phyloP scores from a whole-genome alignment of 2,113 vertebrate genomes.

The Urocitellus parryii region DNA sequence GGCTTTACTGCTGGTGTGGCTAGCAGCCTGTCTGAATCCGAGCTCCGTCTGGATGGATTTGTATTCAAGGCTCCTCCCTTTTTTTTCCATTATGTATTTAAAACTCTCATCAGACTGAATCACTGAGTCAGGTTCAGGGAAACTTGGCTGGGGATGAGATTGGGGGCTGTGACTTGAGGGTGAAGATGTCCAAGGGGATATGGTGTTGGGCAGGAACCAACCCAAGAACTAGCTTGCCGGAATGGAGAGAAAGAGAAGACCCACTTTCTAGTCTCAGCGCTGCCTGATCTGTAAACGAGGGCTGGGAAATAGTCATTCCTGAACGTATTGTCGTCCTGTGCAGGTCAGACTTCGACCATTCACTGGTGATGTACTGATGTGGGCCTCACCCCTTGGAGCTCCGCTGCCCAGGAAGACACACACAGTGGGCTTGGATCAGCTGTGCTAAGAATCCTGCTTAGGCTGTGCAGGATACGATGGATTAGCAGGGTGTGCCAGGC shows the following conservation, averaged over 20 bases:
- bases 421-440: too few relatives aligned
- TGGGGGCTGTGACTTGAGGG: background rate
- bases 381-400: fast-evolving
- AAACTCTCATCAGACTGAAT: background rate
- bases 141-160: background rate
- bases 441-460: too few relatives aligned
- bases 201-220: background rate
- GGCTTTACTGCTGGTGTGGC: fast-evolving
- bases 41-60: background rate
- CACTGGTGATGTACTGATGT: background rate
- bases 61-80: background rate
- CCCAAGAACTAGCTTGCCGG: background rate
- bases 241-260: background rate
- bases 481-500: fast-evolving
- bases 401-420: background rate
- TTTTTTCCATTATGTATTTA: background rate
- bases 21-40: fast-evolving
- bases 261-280: fast-evolving
- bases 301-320: background rate
- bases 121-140: background rate
- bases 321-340: background rate
- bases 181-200: background rate
- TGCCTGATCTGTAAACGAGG: background rate
- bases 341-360: background rate
- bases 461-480: fast-evolving